Evolutionary conservation across 2,797 vertebrate genomes (phyloP), one percentile per base, ranked within the genome.

Genomic region (Delichon dasypus): DNA sequence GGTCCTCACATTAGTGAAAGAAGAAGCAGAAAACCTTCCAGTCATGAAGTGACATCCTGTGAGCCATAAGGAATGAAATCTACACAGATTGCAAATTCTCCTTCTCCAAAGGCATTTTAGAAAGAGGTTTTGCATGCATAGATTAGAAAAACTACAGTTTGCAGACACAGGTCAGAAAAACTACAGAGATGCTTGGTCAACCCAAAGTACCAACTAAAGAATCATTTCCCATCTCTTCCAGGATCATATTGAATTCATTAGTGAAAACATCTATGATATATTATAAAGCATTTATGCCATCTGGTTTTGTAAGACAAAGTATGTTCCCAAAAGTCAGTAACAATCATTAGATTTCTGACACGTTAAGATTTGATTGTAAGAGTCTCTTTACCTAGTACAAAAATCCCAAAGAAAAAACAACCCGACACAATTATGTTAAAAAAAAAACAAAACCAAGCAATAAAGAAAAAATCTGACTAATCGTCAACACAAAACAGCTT

Each of bases 391-490:
- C 12, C 42, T 82, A 61, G 23, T 20, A 47, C 13, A 74, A 90
- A 80, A 72, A 30, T 15, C 1, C 3, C 25, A 65, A 36, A 9
- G 4, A 5, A 47, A 64, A 26, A 45, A 20, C 2, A 5, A 10
- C 1, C 2, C 2, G 0, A 2, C 19, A 9, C 4, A 60, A 51
- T 15, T 47, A 64, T 5, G 2, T 42, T 30, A 29, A 58, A 58
- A 76, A 58, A 58, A 76, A 71, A 26, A 0, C 20, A 18, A 51
- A 66, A 26, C 1, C 13, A 74, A 40, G 5, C 3, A 4, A 29
- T 36, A 38, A 38, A 38, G 12, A 60, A 60, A 16, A 2, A 23
- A 36, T 78, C 23, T 66, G 36, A 27, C 14, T 64, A 51, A 14
- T 3, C 2, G 4, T 29, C 22, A 45, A 26, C 11, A 79, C 12